These are phyloP conservation scores for Drosophila bipectinata DNA, from an alignment of 1,140 invertebrate genomes.

Conservation along the genomic window DNA sequence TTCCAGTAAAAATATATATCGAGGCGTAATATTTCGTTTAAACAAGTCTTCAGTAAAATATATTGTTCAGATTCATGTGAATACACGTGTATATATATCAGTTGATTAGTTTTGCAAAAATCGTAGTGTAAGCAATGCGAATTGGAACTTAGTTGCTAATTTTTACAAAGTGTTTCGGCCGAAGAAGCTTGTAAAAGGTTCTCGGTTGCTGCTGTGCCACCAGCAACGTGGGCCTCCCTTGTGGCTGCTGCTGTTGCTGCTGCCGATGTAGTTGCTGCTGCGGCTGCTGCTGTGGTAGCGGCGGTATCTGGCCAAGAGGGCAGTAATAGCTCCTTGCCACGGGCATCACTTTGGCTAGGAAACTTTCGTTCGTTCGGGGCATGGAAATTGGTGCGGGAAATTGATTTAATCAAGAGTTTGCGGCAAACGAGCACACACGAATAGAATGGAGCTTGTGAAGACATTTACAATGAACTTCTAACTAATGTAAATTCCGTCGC, in stretches of 20 bases:
- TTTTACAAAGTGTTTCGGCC: constrained; percentile 57
- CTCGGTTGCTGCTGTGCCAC: constrained; percentile 16
- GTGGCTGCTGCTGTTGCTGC: constrained; percentile 12
- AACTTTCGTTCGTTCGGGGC: constrained; percentile 39
- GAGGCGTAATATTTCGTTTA: constrained; percentile 50
- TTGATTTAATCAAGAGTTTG: constrained; percentile 33
- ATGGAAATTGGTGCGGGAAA: constrained; percentile 17
- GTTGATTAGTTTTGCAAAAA: constrained; percentile 44
- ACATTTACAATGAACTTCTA: constrained; percentile 45
- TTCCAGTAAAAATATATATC: constrained; percentile 76
- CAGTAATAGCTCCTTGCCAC: constrained; percentile 60
- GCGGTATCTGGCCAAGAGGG: constrained; percentile 38
- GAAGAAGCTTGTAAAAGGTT: constrained; percentile 54
- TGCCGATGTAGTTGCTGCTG: constrained; percentile 27
- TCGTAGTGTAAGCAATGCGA: constrained; percentile 68
- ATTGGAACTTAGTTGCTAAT: constrained; percentile 56
- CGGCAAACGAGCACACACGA: constrained; percentile 20
- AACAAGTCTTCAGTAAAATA: constrained; percentile 68
- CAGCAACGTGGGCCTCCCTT: neutral
- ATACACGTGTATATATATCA: constrained; percentile 44
- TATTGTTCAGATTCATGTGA: constrained; percentile 25
- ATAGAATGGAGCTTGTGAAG: constrained; percentile 17
- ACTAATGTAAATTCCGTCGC: constrained; percentile 39
- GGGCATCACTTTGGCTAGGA: constrained; percentile 51
- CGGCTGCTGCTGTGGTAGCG: constrained; percentile 8